Base-by-base conservation (phyloP, 2,888 invertebrate species). In the Blastobasis adustella region DNA sequence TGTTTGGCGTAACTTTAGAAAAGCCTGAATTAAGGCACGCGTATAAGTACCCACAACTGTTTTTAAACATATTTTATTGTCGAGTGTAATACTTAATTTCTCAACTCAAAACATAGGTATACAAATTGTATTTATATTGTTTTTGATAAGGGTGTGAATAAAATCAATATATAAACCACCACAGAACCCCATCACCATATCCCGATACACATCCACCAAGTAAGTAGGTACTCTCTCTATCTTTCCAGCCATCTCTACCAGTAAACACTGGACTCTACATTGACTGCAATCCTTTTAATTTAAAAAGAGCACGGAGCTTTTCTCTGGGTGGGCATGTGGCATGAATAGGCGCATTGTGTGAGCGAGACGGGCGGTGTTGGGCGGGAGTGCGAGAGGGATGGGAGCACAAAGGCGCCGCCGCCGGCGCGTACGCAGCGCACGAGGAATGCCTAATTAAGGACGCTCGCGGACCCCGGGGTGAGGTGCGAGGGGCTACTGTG, bases 371-470 rank as follows among this genome's bases (percentile, higher is more conserved):
- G 64, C 69, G 66, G 68, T 72, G 61, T 61, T 62, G 60, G 65
- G 74, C 9, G 42, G 42, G 42, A 4, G 10, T n/a, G 42, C 5
- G 46, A 46, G 46, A 37, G 37, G 7, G 6, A 42, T 42, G 10
- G 42, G n/a, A 6, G 50, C 49, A 82, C 87, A 87, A 87, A 84
- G 82, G 71, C 70, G 77, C 85, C 86, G 85, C 79, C 77, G 64
- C 67, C 70, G 75, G 82, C 79, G 81, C 81, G 80, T 76, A 81
- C 82, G 85, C 77, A 83, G 83, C 84, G 85, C 79, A 73, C 68
- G 66, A 71, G 79, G 87, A 87, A 87, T 87, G 82, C 83, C 83
- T 87, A 87, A 87, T 87, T 87, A 86, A 85, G 82, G 78, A 83
- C 85, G 85, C 82, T 87, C 86, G 87, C 84, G 82, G 82, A 82